Evolutionary conservation across 2,888 invertebrate species (phyloP), one percentile per base, ranked within the genome.

Genomic region (Drosophila demipolita): DNA sequence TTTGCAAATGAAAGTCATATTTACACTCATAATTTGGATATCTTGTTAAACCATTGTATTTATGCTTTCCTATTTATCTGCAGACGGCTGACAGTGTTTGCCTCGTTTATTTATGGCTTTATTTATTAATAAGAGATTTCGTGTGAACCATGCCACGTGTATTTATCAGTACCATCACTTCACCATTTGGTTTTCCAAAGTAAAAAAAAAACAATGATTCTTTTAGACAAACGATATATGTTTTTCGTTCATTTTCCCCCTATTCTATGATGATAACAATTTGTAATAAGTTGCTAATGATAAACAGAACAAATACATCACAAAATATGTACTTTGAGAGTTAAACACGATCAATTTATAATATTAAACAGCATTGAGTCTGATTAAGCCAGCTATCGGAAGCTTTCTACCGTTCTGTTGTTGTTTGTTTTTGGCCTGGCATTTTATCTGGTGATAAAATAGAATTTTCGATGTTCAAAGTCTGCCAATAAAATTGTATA

Each of bases 391-490:
- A 66, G 50, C 26, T 61, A 33, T 61, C 8, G 48, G n/a, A 29
- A 50, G 36, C 11, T 11, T 9, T 32, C 50, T 38, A n/a, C 17
- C 26, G n/a, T 0, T 26, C 11, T 38, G 3, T 26, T 36, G 53
- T 36, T 54, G n/a, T 57, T 45, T 1, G 20, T 45, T 15, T 23
- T 66, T 57, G 60, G 26, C 45, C 49, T 61, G 67, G 35, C 26
- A 67, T 75, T 85, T 85, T 85, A 87, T 85, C 86, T 75, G 70
- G 64, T 67, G 70, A 74, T 87, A 78, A 78, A 83, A 68, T 32
- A 61, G 42, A 64, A 57, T 59, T 59, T 50, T 58, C 33, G 35
- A 23, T 71, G 84, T 53, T 65, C 84, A 84, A 87, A 84, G 87
- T 84, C 83, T 70, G 64, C 61, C 52, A 55, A 61, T 71, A 69